These are phyloP conservation scores for Periphyllus acericola DNA, from an alignment of 2,888 invertebrate species.

Conservation along the genomic window DNA sequence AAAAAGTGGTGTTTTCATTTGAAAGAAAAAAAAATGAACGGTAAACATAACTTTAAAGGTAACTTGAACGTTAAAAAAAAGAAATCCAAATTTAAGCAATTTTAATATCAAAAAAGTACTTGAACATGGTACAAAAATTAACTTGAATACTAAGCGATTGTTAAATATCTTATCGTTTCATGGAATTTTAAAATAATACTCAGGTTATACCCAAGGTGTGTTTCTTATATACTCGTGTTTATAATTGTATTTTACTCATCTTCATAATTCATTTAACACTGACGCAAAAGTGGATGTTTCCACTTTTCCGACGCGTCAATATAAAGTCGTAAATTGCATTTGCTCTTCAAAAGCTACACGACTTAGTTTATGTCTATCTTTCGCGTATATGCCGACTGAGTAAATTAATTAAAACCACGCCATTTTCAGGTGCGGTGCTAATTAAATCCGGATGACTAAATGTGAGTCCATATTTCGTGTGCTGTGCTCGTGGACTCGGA, in stretches of 20 bases:
- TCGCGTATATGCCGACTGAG: neutral
- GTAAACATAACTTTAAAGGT: too few relatives aligned
- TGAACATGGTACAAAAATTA: too few relatives aligned
- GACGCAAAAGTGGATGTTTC: neutral
- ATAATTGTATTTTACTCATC: constrained; percentile 26
- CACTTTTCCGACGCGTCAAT: constrained; percentile 36
- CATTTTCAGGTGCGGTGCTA: constrained; percentile 34
- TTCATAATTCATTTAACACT: constrained; percentile 14
- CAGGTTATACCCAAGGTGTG: neutral
- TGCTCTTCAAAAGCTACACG: constrained; percentile 4
- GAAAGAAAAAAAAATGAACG: too few relatives aligned
- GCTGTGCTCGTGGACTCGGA: neutral
- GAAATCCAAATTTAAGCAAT: too few relatives aligned
- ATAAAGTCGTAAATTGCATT: constrained; percentile 28
- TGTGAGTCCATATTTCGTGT: constrained; percentile 36
- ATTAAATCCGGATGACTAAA: constrained; percentile 32
- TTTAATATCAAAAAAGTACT: too few relatives aligned
- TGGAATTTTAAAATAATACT: neutral
- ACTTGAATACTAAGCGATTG: neutral
- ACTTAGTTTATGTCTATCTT: constrained; percentile 5
- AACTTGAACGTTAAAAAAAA: too few relatives aligned
- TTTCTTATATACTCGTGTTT: neutral
- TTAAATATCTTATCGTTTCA: neutral
- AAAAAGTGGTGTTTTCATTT: too few relatives aligned
- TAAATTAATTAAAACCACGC: constrained; percentile 31